Percentiles rank a stretch among this genome's conserved stretches.
Conservation (phyloP, 2,888 invertebrate genomes). For the Autographa gamma region DNA sequence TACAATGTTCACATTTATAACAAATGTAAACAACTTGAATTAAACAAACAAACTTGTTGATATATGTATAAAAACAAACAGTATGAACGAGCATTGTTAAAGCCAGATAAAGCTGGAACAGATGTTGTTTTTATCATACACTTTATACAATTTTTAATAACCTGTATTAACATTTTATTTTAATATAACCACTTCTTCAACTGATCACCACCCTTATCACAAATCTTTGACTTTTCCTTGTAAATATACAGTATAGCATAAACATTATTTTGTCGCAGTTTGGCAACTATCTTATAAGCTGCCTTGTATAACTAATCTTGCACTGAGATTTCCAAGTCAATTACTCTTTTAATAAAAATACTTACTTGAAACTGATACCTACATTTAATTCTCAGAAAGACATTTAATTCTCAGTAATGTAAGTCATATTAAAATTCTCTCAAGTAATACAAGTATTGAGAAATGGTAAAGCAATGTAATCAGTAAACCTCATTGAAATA, state of each 20-base stretch:
- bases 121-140: slow-evolving; percentile 11
- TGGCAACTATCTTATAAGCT: too few species aligned
- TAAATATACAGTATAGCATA: too few species aligned
- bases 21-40: slow-evolving; percentile 5
- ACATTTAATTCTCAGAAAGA: too few species aligned
- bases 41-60: slow-evolving; percentile 26
- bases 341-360: too few species aligned
- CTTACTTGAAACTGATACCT: not conserved
- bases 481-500: not conserved
- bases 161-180: not conserved
- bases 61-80: not conserved
- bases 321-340: too few species aligned
- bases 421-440: too few species aligned
- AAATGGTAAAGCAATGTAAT: not conserved
- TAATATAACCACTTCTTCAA: too few species aligned
- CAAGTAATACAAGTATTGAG: not conserved
- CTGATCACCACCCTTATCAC: too few species aligned
- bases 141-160: slow-evolving; percentile 7
- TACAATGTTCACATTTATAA: slow-evolving; percentile 4
- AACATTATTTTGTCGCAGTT: too few species aligned
- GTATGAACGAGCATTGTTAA: slow-evolving; percentile 29
- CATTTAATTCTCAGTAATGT: too few species aligned
- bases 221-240: too few species aligned
- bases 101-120: slow-evolving; percentile 20
- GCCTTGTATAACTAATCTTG: too few species aligned